Base-by-base conservation (phyloP, 2,888 invertebrate species). In the Acanthopleura granulata region DNA sequence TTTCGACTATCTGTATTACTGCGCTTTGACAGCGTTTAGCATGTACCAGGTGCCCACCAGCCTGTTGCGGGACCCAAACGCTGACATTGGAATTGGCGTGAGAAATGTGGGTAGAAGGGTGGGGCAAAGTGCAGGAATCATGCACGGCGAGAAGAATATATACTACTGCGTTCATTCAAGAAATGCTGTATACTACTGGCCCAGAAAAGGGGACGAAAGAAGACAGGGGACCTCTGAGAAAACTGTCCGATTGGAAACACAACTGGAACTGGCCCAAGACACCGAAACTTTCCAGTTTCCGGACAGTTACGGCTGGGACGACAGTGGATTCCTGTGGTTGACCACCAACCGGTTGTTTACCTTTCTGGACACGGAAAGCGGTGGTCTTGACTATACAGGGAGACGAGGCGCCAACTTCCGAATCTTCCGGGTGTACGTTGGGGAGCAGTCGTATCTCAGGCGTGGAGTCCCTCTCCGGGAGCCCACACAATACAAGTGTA, bases 241-340 rank as follows among this genome's bases (percentile, higher is more conserved):
- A 0, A 75, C 75, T 0, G 76, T 78, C 0, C 73, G 75, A 49
- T 76, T 79, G 75, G 79, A 79, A 15, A 73, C 79, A 40, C 40
- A 40, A 9, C 40, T 40, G 9, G 40, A 40, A 40, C 9, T 40
- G 40, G 40, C 40, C 9, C 74, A 80, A 66, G 18, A 62, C 0
- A 61, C 49, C 29, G 75, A 77, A n/a, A 74, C 75, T 12, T 81
- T 85, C 81, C 81, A 82, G 30, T 85, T 84, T 84, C 80, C 82
- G 6, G 85, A 86, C 75, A 81, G 84, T 0, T 79, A 85, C 12
- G 82, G 81, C 4, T 78, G 84, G 40, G 83, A 83, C 30, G 82
- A 80, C 70, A 76, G 77, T 40, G 84, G 84, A 3, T 79, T 82
- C 72, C 77, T 86, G 29, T 86, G 85, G 85, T 82, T 85, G 72